Evolutionary conservation across 2,113 vertebrate species (phyloP).

Genomic region (Mustelus asterias): DNA sequence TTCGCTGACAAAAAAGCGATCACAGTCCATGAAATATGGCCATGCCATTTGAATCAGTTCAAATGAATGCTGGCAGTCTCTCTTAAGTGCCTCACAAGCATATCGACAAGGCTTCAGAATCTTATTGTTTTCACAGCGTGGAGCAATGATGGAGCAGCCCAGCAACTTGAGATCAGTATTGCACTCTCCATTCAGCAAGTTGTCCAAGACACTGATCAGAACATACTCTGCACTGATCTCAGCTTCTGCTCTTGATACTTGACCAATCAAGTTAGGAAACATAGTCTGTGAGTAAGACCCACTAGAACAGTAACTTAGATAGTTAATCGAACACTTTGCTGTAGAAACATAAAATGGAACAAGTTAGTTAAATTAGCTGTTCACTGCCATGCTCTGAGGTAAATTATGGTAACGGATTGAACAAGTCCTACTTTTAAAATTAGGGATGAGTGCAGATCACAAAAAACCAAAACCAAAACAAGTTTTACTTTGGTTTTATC

Average conservation of each 20-base stretch:
- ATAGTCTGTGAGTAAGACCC: constrained; percentile 64
- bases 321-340: constrained; percentile 72
- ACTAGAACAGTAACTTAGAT: constrained; percentile 75
- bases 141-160: constrained; percentile 83
- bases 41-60: constrained; percentile 91
- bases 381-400: background rate
- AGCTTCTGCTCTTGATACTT: constrained; percentile 61
- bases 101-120: constrained; percentile 73
- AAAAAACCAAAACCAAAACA: background rate
- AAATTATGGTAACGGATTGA: background rate
- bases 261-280: constrained; percentile 80
- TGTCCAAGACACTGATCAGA: constrained; percentile 80
- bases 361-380: background rate
- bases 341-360: background rate
- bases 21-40: constrained; percentile 93
- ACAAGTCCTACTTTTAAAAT: background rate
- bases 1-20: constrained; percentile 71
- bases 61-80: constrained; percentile 74
- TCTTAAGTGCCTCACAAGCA: constrained; percentile 69
- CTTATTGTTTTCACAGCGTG: constrained; percentile 63
- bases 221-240: constrained; percentile 84
- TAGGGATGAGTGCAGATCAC: background rate
- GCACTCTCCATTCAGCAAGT: constrained; percentile 85
- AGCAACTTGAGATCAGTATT: constrained; percentile 82
- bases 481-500: background rate